Base-by-base conservation (phyloP, 2,113 vertebrate genomes). In the Xiphias gladius region DNA sequence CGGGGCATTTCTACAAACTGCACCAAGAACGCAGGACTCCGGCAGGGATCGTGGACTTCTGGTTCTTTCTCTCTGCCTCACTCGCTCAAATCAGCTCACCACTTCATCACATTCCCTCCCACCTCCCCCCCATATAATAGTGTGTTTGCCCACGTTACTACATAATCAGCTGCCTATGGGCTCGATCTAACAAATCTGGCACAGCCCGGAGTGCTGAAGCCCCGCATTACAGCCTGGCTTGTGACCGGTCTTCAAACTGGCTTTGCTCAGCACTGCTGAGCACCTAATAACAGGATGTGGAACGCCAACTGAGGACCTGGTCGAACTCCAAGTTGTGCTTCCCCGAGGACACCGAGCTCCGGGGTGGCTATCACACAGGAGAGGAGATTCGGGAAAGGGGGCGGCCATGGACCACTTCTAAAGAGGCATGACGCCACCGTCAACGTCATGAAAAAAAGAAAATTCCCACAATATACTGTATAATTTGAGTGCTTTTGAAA, bases 241-340 rank as follows among this genome's bases (percentile, higher is more conserved):
- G 55, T 24, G 76, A 87, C 88, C 86, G 92, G 83, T 70, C 92
- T 87, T 87, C 88, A 83, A 88, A 88, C 83, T n/a, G 26, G 82
- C 90, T 94, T 87, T 81, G 82, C 77, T 88, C 78, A 84, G 84
- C 90, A 82, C 87, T 61, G 85, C 52, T 28, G 85, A 87, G 88
- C 68, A 35, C 59, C 89, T 94, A 93, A 93, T 94, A 86, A 92
- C 93, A 94, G 93, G 91, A 94, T 91, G 85, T 76, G 67, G 75
- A 81, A 73, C 80, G 75, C 86, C 90, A 85, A 91, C 84, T 32
- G 74, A 88, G 59, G 75, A 83, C 64, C 88, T 82, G 89, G 82
- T 92, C 88, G 80, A 79, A 72, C 79, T 91, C 84, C 86, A 88
- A 86, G 84, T 71, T 69, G 65, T 59, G 70, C 57, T 77, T 28